Base-by-base conservation (phyloP, 2,797 vertebrate genomes). In the Sebastolobus altivelis region DNA sequence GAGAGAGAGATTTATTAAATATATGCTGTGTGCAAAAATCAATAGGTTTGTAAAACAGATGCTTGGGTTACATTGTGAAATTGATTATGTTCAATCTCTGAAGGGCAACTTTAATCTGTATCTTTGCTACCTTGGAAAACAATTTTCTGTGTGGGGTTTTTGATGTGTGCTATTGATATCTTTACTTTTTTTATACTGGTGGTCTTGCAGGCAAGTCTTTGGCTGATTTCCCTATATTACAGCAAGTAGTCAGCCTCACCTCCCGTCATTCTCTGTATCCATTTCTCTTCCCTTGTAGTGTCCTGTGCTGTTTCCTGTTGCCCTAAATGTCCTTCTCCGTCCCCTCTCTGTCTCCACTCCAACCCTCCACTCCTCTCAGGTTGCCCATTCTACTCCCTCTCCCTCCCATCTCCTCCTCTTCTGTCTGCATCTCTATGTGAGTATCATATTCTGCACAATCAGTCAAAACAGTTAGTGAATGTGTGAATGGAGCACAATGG, bases 401-500 rank as follows among this genome's bases (percentile, higher is more conserved):
- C 78, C 60, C 79, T 40, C 35, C 25, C 59, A 12, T 67, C 73
- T 46, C 67, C 76, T 78, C 75, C 75, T 81, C 70, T 46, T 65
- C 78, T 63, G 82, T 88, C 83, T 75, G 76, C 74, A 74, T 83
- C 84, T 91, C 89, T 67, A 20, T 79, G 82, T 20, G 71, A 79
- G 88, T 90, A 90, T 94, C 89, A 84, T 27, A 91, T 95, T 94
- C 70, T 93, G 92, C 79, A 0, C 60, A 68, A 67, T 90, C 83
- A 85, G 86, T 85, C 87, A 81, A 87, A 89, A 84, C 74, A 80
- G 75, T 73, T 14, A 52, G 46, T 29, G 74, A 85, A 83, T 73
- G 70, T 90, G 79, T 93, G 88, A 92, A 90, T 90, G 89, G 75
- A 89, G 78, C 72, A 37, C 55, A 55, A 22, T 37, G 4, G 52